Conservation (phyloP, 2,888 invertebrate genomes). For the Sesia apiformis region DNA sequence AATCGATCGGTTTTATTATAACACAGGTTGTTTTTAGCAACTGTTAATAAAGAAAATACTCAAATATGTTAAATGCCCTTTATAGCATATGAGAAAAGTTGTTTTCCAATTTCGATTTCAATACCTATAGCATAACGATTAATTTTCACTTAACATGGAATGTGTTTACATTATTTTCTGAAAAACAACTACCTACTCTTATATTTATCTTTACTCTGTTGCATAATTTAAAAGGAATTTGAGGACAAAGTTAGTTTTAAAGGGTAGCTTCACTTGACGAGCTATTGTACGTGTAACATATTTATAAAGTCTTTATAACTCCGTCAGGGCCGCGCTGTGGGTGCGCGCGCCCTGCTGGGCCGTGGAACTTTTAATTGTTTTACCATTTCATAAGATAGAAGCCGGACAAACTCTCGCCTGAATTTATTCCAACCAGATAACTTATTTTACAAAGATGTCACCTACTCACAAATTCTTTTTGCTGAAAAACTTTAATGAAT, state of each 20-base stretch:
- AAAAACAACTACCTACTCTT: neutral
- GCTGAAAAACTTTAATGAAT: neutral
- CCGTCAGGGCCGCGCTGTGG: conserved; percentile 12
- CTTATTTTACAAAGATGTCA: conserved; percentile 6
- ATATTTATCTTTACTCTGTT: no score
- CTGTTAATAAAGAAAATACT: no score
- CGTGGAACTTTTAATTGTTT: conserved; percentile 39
- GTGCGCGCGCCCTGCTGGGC: conserved; percentile 1
- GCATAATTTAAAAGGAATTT: neutral
- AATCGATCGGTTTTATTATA: neutral
- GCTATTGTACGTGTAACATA: conserved; percentile 15
- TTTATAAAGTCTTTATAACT: conserved; percentile 28
- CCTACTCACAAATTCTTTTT: neutral
- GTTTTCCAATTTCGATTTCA: neutral
- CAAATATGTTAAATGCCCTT: no score
- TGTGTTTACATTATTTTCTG: neutral
- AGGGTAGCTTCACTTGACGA: neutral
- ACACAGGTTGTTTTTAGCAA: no score
- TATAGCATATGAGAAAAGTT: no score
- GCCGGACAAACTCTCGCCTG: conserved; percentile 17
- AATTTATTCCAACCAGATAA: conserved; percentile 13
- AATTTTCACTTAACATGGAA: neutral
- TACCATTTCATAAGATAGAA: conserved; percentile 33
- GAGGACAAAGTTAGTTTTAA: neutral
- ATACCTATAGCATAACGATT: neutral